Base-by-base conservation (phyloP, 2,113 vertebrate species). In the Perognathus longimembris region DNA sequence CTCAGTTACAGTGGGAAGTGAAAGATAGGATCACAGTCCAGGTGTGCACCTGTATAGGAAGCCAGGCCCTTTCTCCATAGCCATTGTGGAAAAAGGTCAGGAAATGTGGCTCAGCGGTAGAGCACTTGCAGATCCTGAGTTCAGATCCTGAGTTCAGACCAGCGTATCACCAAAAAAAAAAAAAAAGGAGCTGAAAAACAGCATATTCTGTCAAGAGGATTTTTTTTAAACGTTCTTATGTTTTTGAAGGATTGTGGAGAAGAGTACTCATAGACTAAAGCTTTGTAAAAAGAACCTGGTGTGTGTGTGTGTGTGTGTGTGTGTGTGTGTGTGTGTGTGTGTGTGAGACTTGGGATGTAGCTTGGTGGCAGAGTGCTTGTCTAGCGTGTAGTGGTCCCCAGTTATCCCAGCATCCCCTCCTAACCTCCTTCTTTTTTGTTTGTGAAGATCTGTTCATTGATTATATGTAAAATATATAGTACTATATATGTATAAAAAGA, bases 381-480 rank as follows among this genome's bases (percentile, higher is more conserved):
- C 36, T 77, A 4, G 30, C 21, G 20, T 50, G n/a, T 73, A 12
- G 7, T 36, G 57, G 20, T 28, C 20, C 14, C 50, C 32, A 3
- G 20, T 79, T 63, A 40, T 15, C 20, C 7, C 14, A 9, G n/a
- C 7, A 24, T 10, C 1, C 15, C 7, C 32, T 1, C 40, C 14
- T 20, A 3, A 36, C 42, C 26, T 64, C 8, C 38, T 34, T 54
- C 32, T 88, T 66, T 63, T 74, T 21, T 34, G 24, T 22, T 7
- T 57, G 50, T 89, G 50, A 87, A 36, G 54, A 67, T 84, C 50
- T 93, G 14, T 92, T 45, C 45, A 11, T 92, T 18, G 38, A 34
- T 92, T 64, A 34, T 28, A 6, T 82, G 89, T 11, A 74, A 82
- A 95, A 38, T 82, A 79, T 63, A 12, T 88, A 95, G 38, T 85